Conservation (phyloP, 1,140 invertebrate species). For the Eufriesea mexicana region DNA sequence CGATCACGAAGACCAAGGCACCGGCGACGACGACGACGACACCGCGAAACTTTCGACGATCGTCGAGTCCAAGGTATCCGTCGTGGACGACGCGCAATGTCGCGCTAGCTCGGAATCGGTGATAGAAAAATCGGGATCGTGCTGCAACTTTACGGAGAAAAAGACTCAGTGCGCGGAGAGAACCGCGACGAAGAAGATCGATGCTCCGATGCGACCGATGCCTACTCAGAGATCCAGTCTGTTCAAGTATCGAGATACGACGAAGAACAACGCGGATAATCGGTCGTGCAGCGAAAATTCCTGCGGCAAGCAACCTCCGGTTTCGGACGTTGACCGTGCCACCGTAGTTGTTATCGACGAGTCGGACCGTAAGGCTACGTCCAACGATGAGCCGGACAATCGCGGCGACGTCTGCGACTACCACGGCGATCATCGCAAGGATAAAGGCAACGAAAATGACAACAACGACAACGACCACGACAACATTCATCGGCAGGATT, state of each 20-base stretch:
- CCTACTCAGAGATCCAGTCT: slow-evolving; percentile 36
- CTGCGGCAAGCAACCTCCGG: slow-evolving; percentile 31
- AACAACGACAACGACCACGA: slow-evolving; percentile 74
- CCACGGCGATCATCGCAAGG: slow-evolving; percentile 14
- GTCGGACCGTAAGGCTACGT: slow-evolving; percentile 63
- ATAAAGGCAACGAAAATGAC: slow-evolving; percentile 62
- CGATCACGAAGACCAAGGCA: too few relatives aligned
- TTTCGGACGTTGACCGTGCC: slow-evolving; percentile 69
- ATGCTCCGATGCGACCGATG: slow-evolving; percentile 21
- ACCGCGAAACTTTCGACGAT: not conserved
- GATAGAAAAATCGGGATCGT: not conserved
- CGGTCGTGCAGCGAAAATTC: not conserved
- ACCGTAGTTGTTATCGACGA: slow-evolving; percentile 77
- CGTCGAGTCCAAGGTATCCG: not conserved
- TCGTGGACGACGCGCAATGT: not conserved
- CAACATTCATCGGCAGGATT: slow-evolving; percentile 79
- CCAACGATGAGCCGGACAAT: slow-evolving; percentile 36
- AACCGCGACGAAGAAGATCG: not conserved
- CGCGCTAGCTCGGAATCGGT: not conserved
- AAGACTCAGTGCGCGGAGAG: not conserved
- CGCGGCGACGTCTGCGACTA: slow-evolving; percentile 31
- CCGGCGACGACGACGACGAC: too few relatives aligned
- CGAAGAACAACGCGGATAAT: slow-evolving; percentile 14
- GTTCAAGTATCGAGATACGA: slow-evolving; percentile 35
- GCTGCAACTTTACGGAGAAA: not conserved